Base-by-base conservation (phyloP, 2,113 vertebrate genomes). In the Triplophysa rosa region DNA sequence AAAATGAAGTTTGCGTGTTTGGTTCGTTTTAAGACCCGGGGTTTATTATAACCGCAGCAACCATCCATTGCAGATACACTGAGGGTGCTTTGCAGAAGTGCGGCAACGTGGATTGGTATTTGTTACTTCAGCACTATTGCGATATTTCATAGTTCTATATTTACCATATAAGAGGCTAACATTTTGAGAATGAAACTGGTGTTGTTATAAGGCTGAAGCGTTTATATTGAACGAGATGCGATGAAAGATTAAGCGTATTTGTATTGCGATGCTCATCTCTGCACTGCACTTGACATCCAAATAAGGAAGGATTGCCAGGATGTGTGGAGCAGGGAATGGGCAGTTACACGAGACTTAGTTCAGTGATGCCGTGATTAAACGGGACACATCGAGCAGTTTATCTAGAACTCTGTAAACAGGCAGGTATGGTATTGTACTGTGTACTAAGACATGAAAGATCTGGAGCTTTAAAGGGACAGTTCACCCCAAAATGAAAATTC, bases 261-360 rank as follows among this genome's bases (percentile, higher is more conserved):
- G 56, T 74, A 73, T 82, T 80, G 72, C 12, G 47, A 19, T 24
- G 56, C 40, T 59, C 54, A 26, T 79, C 68, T 54, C 65, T 76
- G 67, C 59, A 17, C 70, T 26, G 67, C 42, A 37, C 1, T 86
- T 78, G 85, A 84, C 86, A 79, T 70, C 8, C 74, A 77, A 42
- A 78, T 80, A 73, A 78, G 79, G 85, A 85, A 82, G 52, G 65
- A 11, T 61, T 37, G 21, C 29, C 14, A n/a, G 4, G 19, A 76
- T 21, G 19, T 21, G 72, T 10, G 16, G 11, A 63, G 24, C 24
- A 52, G 45, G 54, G 54, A 58, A 58, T 58, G 9, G 45, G 37
- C 61, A 76, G 61, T 47, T 23, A 47, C 42, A 61, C 21, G 14
- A 77, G 9, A 13, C 23, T 63, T 17, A 2, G 21, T 63, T 29